Percentiles rank a stretch among this genome's conserved stretches.
phyloP scores from a whole-genome alignment of 1,140 invertebrate species.

The Diorhabda carinulata region DNA sequence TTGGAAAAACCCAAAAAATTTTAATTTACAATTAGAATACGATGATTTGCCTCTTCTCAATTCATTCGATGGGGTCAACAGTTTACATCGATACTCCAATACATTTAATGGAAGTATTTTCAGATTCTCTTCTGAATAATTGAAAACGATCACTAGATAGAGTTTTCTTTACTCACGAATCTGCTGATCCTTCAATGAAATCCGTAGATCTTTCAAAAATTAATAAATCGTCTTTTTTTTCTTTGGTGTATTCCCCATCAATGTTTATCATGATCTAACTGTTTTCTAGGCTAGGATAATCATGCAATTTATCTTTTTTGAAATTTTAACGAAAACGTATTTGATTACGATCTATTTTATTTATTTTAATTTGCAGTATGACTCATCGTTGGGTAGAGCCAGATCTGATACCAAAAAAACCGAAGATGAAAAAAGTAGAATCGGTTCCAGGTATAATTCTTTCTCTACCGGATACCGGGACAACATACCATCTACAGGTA shows the following conservation, averaged over 20 bases:
- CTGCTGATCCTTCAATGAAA: neutral
- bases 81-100: no score
- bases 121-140: no score
- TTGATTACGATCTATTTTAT: slow-evolving; percentile 1
- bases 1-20: no score
- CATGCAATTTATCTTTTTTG: neutral
- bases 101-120: no score
- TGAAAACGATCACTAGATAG: no score
- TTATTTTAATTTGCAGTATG: slow-evolving; percentile 32
- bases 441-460: slow-evolving; percentile 34
- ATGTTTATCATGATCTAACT: neutral
- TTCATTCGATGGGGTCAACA: no score
- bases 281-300: neutral
- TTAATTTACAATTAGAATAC: no score
- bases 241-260: no score
- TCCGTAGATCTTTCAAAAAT: neutral
- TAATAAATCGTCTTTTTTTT: neutral
- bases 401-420: slow-evolving; percentile 24
- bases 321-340: neutral
- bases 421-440: slow-evolving; percentile 29
- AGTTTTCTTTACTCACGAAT: no score
- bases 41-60: no score
- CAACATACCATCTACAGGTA: slow-evolving; percentile 16
- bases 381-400: slow-evolving; percentile 28
- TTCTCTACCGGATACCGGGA: slow-evolving; percentile 33